phyloP scores from a whole-genome alignment of 2,888 invertebrate genomes.

The Helleia helle region DNA sequence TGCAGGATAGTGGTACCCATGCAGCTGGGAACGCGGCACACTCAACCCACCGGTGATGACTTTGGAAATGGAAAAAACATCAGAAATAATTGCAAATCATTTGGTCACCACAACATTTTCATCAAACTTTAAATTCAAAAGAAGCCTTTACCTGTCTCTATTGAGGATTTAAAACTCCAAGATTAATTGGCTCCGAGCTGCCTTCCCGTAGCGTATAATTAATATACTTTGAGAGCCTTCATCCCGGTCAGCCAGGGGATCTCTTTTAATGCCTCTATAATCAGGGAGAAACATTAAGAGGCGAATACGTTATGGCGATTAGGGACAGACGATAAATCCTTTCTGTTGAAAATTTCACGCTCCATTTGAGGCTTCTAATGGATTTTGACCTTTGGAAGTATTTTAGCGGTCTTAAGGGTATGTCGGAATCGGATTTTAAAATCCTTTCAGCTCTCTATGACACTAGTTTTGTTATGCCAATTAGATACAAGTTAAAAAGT shows the following conservation, averaged over 20 bases:
- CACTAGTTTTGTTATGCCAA: no score
- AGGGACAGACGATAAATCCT: conserved; percentile 36
- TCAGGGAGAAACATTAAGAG: conserved; percentile 22
- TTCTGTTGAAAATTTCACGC: conserved; percentile 42
- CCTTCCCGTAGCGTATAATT: conserved; percentile 1
- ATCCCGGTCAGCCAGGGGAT: not conserved
- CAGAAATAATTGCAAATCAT: no score
- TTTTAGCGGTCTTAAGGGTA: conserved; percentile 15
- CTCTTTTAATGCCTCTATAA: conserved; percentile 22
- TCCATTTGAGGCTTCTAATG: conserved; percentile 37
- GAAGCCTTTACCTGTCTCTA: no score
- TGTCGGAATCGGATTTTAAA: no score
- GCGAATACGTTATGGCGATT: conserved; percentile 36
- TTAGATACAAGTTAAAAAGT: no score
- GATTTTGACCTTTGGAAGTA: conserved; percentile 24
- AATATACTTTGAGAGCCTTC: conserved; percentile 1
- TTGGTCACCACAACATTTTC: no score
- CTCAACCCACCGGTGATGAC: no score
- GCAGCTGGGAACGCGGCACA: no score
- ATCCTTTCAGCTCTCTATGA: no score
- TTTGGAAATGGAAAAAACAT: no score
- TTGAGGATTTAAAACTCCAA: conserved; percentile 6
- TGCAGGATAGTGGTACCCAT: no score
- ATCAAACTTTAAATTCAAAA: no score
- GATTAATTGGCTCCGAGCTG: conserved; percentile 4